Evolutionary conservation across 2,888 invertebrate species (phyloP).

Genomic region (Stenotaenia linearis): DNA sequence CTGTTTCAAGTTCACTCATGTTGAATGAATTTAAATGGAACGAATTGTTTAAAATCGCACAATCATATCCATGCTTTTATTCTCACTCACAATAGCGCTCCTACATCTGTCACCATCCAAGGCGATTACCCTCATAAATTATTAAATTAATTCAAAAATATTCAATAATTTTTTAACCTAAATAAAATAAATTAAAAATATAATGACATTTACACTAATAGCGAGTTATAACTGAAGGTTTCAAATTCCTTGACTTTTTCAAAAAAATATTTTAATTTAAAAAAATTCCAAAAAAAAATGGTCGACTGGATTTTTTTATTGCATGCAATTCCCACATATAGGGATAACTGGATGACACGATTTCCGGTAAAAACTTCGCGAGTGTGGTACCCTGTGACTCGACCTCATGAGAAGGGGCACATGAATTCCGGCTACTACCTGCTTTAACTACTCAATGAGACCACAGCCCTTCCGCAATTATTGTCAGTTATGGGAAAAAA

Average conservation of each 20-base stretch:
- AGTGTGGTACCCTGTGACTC: slow-evolving; percentile 5
- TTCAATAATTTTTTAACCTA: not conserved
- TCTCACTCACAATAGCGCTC: not conserved
- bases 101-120: not conserved
- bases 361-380: not conserved
- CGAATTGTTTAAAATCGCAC: not conserved
- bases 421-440: slow-evolving; percentile 21
- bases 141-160: not conserved
- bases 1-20: not conserved
- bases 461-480: not conserved
- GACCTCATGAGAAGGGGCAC: slow-evolving; percentile 17
- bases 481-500: not conserved
- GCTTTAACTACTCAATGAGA: not conserved
- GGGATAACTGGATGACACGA: not conserved
- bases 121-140: not conserved
- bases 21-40: slow-evolving; percentile 10
- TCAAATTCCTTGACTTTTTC: not conserved
- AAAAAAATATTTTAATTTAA: no score
- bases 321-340: not conserved
- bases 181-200: not conserved
- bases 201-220: no score
- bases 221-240: not conserved
- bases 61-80: not conserved
- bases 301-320: not conserved
- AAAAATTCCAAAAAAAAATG: not conserved